Evolutionary conservation across 2,888 invertebrate genomes (phyloP), one percentile per base, ranked within the genome.

Genomic region (Gymnoscelis rufifasciata): DNA sequence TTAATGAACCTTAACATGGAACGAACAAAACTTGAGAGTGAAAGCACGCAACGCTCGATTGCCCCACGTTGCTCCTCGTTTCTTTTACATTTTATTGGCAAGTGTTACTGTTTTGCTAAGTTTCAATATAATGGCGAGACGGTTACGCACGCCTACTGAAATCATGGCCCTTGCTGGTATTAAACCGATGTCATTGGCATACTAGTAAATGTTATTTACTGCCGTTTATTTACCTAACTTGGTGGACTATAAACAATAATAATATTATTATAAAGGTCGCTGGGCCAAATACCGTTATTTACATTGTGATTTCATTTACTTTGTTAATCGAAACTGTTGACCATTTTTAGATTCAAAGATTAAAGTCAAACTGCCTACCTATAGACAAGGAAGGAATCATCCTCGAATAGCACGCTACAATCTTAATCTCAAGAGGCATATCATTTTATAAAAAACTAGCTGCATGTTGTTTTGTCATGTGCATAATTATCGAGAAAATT

Each of bases 11-110:
- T 65, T 66, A 64, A 62, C 60, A 60, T 61, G 55, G 62, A 59
- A 57, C 61, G 59, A 64, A 54, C 64, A 60, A 63, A 40, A 61
- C 56, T 64, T 59, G 66, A 79, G 68, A 83, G 84, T 83, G 83
- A 84, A 84, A 84, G 81, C 73, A 71, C 57, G 66, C 62, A 70
- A 78, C 78, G 81, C 66, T 79, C 68, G 69, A 78, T 73, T 74
- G 74, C 66, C 62, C 74, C 66, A 62, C 73, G 72, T 70, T 67
- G 71, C 66, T 61, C 56, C 57, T 62, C 45, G 60, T 58, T 67
- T 66, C 63, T 74, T 75, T 72, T 74, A 62, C 40, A 42, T 52
- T 67, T 76, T 72, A 60, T 68, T 71, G 60, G 52, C 61, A 57
- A 69, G 65, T 71, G 69, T 72, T 74, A 73, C 67, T 65, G 72